These are phyloP conservation scores for Thripadectes ignobilis DNA, from an alignment of 2,797 vertebrate species.

Conservation along the genomic window DNA sequence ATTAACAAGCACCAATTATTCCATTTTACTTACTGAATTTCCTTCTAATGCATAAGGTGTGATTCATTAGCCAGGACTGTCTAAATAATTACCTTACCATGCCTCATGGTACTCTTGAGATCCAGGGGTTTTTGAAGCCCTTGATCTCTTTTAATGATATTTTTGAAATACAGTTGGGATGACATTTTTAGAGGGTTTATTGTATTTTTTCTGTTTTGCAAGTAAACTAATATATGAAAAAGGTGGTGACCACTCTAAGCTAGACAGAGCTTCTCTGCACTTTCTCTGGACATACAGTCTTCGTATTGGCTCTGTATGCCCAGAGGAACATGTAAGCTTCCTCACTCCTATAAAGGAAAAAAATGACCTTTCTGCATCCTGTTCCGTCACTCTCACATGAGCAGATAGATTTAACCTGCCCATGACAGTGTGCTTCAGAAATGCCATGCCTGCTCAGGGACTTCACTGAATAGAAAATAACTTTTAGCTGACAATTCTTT, in stretches of 20 bases:
- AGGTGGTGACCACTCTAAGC: background rate
- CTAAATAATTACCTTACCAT: background rate
- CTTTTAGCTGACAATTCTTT: background rate
- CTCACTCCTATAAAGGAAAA: background rate
- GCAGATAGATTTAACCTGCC: background rate
- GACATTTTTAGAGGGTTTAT: background rate
- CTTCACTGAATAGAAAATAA: background rate
- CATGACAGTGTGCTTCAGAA: background rate
- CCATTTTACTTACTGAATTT: background rate
- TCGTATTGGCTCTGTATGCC: background rate
- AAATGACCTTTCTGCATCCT: background rate
- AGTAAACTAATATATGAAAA: background rate
- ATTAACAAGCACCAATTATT: background rate
- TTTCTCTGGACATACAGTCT: background rate
- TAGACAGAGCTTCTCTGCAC: background rate
- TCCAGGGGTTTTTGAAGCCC: background rate
- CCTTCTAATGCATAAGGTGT: background rate
- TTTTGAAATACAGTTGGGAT: background rate
- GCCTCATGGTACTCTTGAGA: background rate
- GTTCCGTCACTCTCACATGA: background rate
- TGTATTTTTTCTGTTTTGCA: background rate
- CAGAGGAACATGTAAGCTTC: background rate
- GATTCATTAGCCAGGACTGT: background rate
- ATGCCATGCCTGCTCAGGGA: background rate
- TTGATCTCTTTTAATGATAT: background rate